Percentiles rank a stretch among this genome's conserved stretches.
Conservation (phyloP, 1,140 invertebrate genomes). For the Marisa cornuarietis region DNA sequence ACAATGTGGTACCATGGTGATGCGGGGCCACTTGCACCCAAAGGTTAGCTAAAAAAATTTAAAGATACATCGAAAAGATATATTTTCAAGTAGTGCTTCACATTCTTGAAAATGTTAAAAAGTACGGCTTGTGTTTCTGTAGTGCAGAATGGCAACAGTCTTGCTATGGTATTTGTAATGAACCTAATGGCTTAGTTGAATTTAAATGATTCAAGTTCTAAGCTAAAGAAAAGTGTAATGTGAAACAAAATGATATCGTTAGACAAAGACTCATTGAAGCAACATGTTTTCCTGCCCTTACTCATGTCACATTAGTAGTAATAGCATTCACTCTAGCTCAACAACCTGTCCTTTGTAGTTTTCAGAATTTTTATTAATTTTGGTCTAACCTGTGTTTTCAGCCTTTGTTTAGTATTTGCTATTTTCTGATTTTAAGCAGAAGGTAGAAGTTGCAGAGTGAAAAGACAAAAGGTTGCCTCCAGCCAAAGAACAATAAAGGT, state of each 20-base stretch:
- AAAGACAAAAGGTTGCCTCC: background rate
- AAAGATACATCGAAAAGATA: background rate
- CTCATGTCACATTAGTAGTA: background rate
- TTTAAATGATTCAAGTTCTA: too few relatives aligned
- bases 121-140: background rate
- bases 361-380: background rate
- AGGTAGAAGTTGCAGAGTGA: background rate
- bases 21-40: conserved; percentile 56
- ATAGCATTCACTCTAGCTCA: background rate
- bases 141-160: too few relatives aligned
- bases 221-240: too few relatives aligned
- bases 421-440: conserved; percentile 4
- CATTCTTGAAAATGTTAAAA: background rate
- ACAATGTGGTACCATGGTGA: conserved; percentile 64
- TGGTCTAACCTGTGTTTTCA: background rate
- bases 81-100: background rate
- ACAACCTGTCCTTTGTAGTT: background rate
- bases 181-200: too few relatives aligned
- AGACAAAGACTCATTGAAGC: background rate
- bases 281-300: background rate
- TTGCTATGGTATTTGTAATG: too few relatives aligned
- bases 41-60: conserved; percentile 37
- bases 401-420: background rate
- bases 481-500: conserved; percentile 9
- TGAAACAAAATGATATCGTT: background rate